These are phyloP conservation scores for Tonatia bakeri DNA, from an alignment of 2,113 vertebrate species.

Conservation along the genomic window DNA sequence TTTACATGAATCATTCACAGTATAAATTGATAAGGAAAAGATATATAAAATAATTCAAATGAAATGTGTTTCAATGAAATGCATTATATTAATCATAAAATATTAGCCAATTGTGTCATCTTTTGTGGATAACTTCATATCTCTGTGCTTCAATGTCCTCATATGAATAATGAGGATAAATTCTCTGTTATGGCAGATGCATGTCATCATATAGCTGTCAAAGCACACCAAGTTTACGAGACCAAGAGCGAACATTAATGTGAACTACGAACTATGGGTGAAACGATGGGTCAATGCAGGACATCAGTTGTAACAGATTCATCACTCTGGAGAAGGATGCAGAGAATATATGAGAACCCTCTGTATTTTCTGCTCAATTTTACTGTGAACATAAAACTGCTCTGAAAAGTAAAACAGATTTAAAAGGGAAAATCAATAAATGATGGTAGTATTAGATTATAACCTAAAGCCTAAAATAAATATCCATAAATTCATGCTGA, in stretches of 20 bases:
- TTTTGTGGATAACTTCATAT: neutral
- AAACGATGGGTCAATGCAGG: neutral
- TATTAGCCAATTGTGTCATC: neutral
- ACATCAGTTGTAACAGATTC: neutral
- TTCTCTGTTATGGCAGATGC: neutral
- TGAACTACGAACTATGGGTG: neutral
- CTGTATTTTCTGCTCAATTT: too few relatives aligned
- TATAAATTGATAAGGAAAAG: neutral
- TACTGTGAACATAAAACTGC: neutral
- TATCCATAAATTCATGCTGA: neutral
- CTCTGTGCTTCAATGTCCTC: neutral
- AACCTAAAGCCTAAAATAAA: neutral
- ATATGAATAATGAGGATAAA: neutral
- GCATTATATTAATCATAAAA: neutral
- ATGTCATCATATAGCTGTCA: neutral
- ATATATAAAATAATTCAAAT: neutral
- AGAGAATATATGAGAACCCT: too few relatives aligned
- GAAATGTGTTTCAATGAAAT: neutral
- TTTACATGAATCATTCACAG: neutral
- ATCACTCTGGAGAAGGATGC: too few relatives aligned
- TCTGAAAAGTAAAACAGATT: neutral
- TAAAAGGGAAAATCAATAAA: neutral
- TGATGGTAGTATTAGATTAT: neutral
- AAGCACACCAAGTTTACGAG: neutral
- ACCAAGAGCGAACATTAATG: neutral